phyloP scores from a whole-genome alignment of 64 coral and sea anemone species.

The Dendronephthya gigantea region DNA sequence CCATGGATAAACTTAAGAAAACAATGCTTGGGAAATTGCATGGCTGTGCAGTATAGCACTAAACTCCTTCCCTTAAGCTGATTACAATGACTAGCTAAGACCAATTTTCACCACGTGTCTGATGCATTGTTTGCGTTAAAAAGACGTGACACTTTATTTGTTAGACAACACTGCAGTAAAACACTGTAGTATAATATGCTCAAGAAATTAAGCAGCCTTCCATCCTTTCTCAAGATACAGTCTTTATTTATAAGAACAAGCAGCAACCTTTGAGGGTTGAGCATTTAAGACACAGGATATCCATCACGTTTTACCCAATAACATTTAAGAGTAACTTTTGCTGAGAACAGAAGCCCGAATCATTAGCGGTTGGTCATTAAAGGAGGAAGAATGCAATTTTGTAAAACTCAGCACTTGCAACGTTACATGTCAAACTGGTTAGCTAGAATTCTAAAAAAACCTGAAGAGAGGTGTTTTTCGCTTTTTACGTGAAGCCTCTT shows the following conservation, averaged over 20 bases:
- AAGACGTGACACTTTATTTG: background rate
- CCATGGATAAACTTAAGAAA: background rate
- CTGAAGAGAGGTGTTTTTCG: no score
- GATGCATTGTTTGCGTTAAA: slow-evolving; percentile 6
- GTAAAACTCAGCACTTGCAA: no score
- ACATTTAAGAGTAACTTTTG: no score
- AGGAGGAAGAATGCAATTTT: no score
- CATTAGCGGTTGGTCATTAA: no score
- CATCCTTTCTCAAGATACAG: background rate
- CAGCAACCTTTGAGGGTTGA: no score
- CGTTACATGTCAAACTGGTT: no score
- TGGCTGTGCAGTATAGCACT: background rate
- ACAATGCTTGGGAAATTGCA: background rate
- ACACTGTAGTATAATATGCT: background rate
- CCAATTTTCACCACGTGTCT: slow-evolving; percentile 1
- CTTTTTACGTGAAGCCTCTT: no score
- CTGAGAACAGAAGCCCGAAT: no score
- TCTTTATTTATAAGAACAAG: background rate
- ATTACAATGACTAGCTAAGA: background rate
- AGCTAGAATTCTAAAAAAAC: no score
- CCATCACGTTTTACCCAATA: no score
- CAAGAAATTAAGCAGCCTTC: background rate
- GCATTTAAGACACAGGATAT: no score
- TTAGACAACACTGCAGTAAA: background rate
- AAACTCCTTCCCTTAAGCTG: background rate